Evolutionary conservation across 2,797 vertebrate species (phyloP).

Genomic region (Clarias platycephalus): DNA sequence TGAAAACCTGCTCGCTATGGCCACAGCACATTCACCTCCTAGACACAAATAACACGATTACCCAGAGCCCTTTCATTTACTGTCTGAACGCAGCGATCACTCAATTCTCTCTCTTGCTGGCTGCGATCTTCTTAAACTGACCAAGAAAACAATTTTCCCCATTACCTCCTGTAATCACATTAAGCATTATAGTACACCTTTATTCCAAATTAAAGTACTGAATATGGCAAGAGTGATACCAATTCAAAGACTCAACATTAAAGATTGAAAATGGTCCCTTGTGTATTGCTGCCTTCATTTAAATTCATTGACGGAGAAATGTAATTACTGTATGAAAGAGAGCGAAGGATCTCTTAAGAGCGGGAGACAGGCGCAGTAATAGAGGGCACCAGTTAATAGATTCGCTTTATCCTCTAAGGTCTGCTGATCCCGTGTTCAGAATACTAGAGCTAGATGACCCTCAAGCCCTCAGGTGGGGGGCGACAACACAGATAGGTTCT

Average conservation of each 20-base stretch:
- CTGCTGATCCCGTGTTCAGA: slow-evolving; percentile 61
- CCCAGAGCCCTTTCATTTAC: slow-evolving; percentile 23
- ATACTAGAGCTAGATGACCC: slow-evolving; percentile 56
- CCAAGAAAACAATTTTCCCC: slow-evolving; percentile 11
- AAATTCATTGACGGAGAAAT: slow-evolving; percentile 78
- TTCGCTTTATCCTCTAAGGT: slow-evolving; percentile 62
- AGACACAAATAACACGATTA: slow-evolving; percentile 16
- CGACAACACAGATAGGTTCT: slow-evolving; percentile 9
- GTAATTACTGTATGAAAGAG: slow-evolving; percentile 80
- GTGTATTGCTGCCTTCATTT: slow-evolving; percentile 71
- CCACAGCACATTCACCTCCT: neutral
- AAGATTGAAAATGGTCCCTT: slow-evolving; percentile 69
- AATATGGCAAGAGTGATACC: slow-evolving; percentile 30
- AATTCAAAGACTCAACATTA: slow-evolving; percentile 26
- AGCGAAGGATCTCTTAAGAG: slow-evolving; percentile 76
- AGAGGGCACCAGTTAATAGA: slow-evolving; percentile 52
- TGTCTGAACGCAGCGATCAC: neutral
- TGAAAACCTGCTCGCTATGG: slow-evolving; percentile 5
- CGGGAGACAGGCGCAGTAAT: slow-evolving; percentile 70
- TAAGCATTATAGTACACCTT: slow-evolving; percentile 22
- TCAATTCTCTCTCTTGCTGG: neutral
- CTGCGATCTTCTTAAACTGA: neutral
- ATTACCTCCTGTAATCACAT: slow-evolving; percentile 38
- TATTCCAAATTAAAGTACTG: slow-evolving; percentile 41
- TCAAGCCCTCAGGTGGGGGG: slow-evolving; percentile 63